Evolutionary conservation across 1,140 invertebrate species (phyloP), one percentile per base, ranked within the genome.

Genomic region (Gonioctena quinquepunctata): DNA sequence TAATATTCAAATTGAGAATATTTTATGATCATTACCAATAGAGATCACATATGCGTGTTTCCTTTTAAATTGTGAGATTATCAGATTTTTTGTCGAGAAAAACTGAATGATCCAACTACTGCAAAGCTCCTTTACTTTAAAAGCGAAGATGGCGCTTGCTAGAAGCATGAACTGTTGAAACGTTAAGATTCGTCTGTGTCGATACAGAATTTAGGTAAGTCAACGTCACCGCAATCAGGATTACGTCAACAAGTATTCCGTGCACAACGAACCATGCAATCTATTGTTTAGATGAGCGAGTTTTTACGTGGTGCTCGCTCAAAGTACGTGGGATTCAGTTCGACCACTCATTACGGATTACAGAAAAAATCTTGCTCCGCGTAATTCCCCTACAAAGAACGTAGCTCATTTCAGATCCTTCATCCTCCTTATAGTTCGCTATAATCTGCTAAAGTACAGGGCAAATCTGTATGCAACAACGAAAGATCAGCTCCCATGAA

Each of bases 181-280:
- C 23, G 56, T 59, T 59, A 59, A 59, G 56, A 59, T 25, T 59
- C 56, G 56, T 59, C 56, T 59, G 21, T 26, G 56, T 59, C 56
- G 56, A 59, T 59, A 59, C 23, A 16, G 25, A 59, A 59, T 59
- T 25, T 59, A 68, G 69, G 67, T 68, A 73, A 76, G 26, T 69
- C 66, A 71, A 28, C 73, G 69, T 59, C 54, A 65, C 68, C 70
- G 69, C 74, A 72, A 72, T 76, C 74, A 66, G 74, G 76, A 78
- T 78, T 75, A 78, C 62, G 76, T 78, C 76, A 76, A 76, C 72
- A 76, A 76, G 72, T 78, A 71, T 76, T 76, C 66, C 66, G 56
- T 16, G 61, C 61, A 33, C 57, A 48, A 56, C 49, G 48, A 59
- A 63, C 54, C 66, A 69, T 16, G 57, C 49, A 64, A 71, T 59